phyloP scores from a whole-genome alignment of 1,140 invertebrate species.

The Brachystomella parvula region DNA sequence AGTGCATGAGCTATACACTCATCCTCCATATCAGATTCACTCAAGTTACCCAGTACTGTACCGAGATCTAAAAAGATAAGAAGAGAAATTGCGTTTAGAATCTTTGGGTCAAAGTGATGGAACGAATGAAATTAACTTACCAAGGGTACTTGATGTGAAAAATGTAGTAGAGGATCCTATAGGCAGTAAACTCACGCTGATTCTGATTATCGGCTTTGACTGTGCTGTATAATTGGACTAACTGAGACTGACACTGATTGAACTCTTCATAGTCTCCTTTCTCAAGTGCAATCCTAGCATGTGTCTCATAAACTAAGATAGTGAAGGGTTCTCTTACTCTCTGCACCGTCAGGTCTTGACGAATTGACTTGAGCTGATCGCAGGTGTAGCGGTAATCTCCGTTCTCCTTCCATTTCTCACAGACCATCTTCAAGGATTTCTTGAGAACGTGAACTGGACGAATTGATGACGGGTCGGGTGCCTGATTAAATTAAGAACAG shows the following conservation, averaged over 20 bases:
- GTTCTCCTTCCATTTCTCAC: conserved; percentile 76
- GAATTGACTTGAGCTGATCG: conserved; percentile 96
- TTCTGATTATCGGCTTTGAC: conserved; percentile 56
- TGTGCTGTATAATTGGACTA: conserved; percentile 76
- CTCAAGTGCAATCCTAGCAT: conserved; percentile 92
- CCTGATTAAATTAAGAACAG: conserved; percentile 48
- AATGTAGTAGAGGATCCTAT: conserved; percentile 92
- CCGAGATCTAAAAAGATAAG: conserved; percentile 71
- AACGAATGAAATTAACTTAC: conserved; percentile 50
- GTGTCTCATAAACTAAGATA: conserved; percentile 94
- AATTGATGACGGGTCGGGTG: conserved; percentile 82
- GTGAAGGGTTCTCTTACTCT: conserved; percentile 89
- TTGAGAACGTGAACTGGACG: conserved; percentile 76
- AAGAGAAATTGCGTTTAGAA: conserved; percentile 24
- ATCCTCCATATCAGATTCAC: conserved; percentile 67
- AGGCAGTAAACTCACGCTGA: conserved; percentile 84
- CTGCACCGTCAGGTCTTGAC: conserved; percentile 98
- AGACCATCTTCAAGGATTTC: conserved; percentile 79
- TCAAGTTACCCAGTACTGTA: conserved; percentile 73
- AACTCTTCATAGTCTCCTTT: conserved; percentile 91
- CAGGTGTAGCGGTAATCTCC: conserved; percentile 93
- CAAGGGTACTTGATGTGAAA: conserved; percentile 92
- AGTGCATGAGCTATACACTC: conserved; percentile 79
- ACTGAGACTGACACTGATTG: conserved; percentile 96
- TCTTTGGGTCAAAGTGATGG: not conserved